Evolutionary conservation across 2,888 invertebrate genomes (phyloP), one percentile per base, ranked within the genome.

Genomic region (Hypselothyrea guttata): DNA sequence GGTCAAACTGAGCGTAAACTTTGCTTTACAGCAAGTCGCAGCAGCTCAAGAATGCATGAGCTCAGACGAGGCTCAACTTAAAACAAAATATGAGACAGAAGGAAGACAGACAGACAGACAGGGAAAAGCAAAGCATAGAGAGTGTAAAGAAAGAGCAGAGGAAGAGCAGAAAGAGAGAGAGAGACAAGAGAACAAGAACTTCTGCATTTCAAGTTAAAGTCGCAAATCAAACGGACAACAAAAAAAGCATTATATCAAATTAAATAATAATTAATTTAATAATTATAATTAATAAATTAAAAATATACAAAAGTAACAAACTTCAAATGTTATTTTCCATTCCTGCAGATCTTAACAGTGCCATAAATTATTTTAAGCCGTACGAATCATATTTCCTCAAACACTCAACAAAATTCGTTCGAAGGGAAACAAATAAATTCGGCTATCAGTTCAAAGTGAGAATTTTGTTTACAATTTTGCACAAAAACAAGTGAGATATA

Each of bases 1-100:
- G 69, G 69, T 71, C 69, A 57, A 41, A 51, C 51, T 11, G 44
- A 33, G 41, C 60, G n/a, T 62, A 62, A 62, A 45, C 56, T 44
- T 57, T 34, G 55, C 56, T 44, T 57, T 34, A 52, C 52, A 18
- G 40, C 70, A 64, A 55, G 44, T 49, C 18, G 34, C 52, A 22
- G 45, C 65, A 35, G 46, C 37, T 55, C 51, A 52, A 63, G 51
- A 69, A 52, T 64, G 38, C 47, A 65, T 60, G 57, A 40, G 33
- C 35, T 38, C 27, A 48, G 44, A 49, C 67, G 62, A 70, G 70
- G 57, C 38, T 71, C 22, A 22, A 13, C 37, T 38, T 42, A 35
- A 46, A 61, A 13, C 7, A 41, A 61, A 35, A 11, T 41, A 35
- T 22, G 8, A 56, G 41, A 22, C 22, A 22, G 22, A 5, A 5